These are phyloP conservation scores for Hyposoter didymator DNA, from an alignment of 2,888 invertebrate genomes.

Conservation along the genomic window DNA sequence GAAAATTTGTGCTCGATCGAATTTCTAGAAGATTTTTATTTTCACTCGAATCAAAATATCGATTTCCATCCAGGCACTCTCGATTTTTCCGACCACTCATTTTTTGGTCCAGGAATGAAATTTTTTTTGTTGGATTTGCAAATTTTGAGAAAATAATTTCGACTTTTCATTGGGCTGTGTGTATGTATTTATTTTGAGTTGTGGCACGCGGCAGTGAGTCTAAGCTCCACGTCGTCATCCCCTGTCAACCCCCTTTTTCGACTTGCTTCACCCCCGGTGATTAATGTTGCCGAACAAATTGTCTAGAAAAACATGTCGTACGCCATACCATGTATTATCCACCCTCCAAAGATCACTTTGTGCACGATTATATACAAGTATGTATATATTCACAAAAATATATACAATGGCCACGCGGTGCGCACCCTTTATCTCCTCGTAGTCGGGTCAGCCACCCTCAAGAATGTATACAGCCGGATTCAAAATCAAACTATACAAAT, in stretches of 20 bases:
- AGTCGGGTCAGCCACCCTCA: constrained; percentile 80
- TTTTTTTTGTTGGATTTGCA: background rate
- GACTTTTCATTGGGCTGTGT: background rate
- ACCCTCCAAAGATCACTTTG: constrained; percentile 56
- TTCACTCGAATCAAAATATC: background rate
- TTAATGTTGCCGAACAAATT: constrained; percentile 85
- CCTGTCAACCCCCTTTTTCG: constrained; percentile 61
- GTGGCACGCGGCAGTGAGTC: constrained; percentile 59
- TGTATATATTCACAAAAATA: constrained; percentile 2
- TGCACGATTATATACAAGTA: constrained; percentile 35
- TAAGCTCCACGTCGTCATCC: constrained; percentile 66
- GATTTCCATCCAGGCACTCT: too few species aligned
- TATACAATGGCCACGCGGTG: constrained; percentile 73
- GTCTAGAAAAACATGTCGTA: constrained; percentile 85
- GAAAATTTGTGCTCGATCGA: too few species aligned
- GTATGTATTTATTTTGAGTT: constrained; percentile 31
- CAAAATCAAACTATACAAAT: constrained; percentile 9
- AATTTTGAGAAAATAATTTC: constrained; percentile 10
- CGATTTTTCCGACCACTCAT: too few species aligned
- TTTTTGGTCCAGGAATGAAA: background rate
- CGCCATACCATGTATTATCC: constrained; percentile 68
- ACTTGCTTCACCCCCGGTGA: constrained; percentile 78
- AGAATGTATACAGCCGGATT: constrained; percentile 18
- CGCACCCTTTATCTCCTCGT: constrained; percentile 82
- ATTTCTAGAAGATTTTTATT: background rate